Percentiles rank a stretch among this genome's conserved stretches.
These are phyloP conservation scores for Numenius arquata DNA, from an alignment of 2,113 vertebrate genomes.

Conservation along the genomic window DNA sequence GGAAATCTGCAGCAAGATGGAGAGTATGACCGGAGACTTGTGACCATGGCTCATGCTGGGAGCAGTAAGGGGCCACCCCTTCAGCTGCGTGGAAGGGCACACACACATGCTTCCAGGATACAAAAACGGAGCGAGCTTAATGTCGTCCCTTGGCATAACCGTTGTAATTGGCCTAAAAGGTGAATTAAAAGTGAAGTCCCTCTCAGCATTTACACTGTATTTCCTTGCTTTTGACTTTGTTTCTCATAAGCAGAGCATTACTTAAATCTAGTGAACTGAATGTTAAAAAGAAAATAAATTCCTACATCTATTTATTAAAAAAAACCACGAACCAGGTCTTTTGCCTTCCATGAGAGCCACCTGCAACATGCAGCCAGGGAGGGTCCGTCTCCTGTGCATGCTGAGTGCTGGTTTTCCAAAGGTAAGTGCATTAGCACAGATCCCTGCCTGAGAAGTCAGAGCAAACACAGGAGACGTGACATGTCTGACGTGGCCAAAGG, in stretches of 20 bases:
- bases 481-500: neutral
- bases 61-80: neutral
- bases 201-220: neutral
- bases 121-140: neutral
- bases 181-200: neutral
- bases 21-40: neutral
- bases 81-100: neutral
- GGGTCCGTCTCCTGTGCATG: neutral
- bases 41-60: neutral
- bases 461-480: neutral
- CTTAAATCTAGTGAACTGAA: neutral
- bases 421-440: neutral
- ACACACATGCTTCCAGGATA: neutral
- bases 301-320: neutral
- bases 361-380: accelerated
- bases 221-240: neutral
- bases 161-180: neutral
- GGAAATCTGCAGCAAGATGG: neutral
- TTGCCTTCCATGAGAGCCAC: neutral
- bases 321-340: neutral
- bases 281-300: neutral
- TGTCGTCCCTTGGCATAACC: neutral
- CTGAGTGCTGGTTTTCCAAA: neutral
- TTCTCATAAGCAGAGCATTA: neutral
- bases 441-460: neutral